These are phyloP conservation scores for Galemys pyrenaicus DNA, from an alignment of 2,113 vertebrate species.

Conservation along the genomic window DNA sequence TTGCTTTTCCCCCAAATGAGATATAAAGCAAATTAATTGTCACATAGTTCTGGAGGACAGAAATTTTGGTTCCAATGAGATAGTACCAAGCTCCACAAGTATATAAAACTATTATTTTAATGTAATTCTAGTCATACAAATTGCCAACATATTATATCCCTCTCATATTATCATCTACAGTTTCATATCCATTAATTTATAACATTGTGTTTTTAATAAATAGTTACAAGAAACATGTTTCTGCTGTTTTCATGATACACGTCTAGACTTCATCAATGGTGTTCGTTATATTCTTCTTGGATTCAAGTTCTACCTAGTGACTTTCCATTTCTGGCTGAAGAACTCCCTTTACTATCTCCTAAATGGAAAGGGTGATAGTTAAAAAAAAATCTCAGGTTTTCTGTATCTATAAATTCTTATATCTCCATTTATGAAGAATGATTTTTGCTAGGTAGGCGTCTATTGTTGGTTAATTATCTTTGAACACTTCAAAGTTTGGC, in stretches of 20 bases:
- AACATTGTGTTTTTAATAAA: background rate
- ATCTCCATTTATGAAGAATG: background rate
- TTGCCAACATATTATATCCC: background rate
- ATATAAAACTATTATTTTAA: background rate
- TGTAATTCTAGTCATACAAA: background rate
- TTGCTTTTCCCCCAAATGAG: no score
- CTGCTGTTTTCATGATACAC: background rate
- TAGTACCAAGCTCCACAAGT: background rate
- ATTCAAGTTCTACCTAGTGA: background rate
- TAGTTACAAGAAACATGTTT: background rate
- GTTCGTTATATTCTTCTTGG: background rate
- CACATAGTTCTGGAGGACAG: background rate
- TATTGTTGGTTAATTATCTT: no score
- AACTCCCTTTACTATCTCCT: background rate
- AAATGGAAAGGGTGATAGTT: no score
- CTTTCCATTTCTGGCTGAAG: no score
- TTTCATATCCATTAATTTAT: background rate
- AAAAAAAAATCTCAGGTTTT: background rate
- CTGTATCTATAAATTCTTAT: background rate
- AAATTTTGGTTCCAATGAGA: background rate
- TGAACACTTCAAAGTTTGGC: background rate
- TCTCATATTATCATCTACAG: background rate
- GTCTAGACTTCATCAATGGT: background rate
- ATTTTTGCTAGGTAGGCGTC: background rate
- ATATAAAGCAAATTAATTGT: background rate